Percentiles rank a stretch among this genome's conserved stretches.
These are phyloP conservation scores for Amphiprion percula DNA, from an alignment of 2,113 vertebrate genomes.

Conservation along the genomic window DNA sequence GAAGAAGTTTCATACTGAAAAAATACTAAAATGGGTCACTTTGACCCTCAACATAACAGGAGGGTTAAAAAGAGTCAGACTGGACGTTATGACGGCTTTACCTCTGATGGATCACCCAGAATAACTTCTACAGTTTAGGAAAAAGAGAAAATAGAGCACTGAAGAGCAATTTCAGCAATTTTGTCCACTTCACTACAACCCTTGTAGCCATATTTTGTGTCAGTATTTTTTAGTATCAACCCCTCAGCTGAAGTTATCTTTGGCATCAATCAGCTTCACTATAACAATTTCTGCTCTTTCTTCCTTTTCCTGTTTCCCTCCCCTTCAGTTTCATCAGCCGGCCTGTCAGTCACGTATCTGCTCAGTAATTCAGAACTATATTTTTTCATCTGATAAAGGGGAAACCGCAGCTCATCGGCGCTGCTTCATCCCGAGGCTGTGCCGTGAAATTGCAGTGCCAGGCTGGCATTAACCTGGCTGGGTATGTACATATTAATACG, in stretches of 20 bases:
- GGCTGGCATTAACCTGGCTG: slow-evolving; percentile 67
- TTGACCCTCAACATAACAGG: no score
- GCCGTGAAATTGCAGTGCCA: slow-evolving; percentile 70
- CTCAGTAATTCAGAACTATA: slow-evolving; percentile 77
- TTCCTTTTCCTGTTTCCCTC: slow-evolving; percentile 57
- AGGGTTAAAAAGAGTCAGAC: slow-evolving; percentile 16
- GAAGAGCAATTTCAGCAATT: slow-evolving; percentile 63
- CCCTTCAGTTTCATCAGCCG: slow-evolving; percentile 72
- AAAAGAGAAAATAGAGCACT: slow-evolving; percentile 25
- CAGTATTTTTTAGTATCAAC: slow-evolving; percentile 57
- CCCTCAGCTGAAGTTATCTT: slow-evolving; percentile 59
- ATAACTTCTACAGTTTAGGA: slow-evolving; percentile 21
- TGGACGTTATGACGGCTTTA: slow-evolving; percentile 1
- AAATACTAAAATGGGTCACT: no score
- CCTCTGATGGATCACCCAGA: slow-evolving; percentile 18
- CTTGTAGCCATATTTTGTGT: slow-evolving; percentile 57
- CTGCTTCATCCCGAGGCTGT: slow-evolving; percentile 52
- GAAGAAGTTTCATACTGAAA: no score
- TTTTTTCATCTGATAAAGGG: slow-evolving; percentile 67
- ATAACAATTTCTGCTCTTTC: slow-evolving; percentile 53
- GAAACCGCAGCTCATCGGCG: slow-evolving; percentile 40
- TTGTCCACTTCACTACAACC: slow-evolving; percentile 43
- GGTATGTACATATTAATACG: slow-evolving; percentile 79
- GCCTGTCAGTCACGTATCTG: slow-evolving; percentile 74
- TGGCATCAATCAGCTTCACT: slow-evolving; percentile 60